Evolutionary conservation across 2,113 vertebrate genomes (phyloP), one percentile per base, ranked within the genome.

Genomic region (Bothrops jararaca): DNA sequence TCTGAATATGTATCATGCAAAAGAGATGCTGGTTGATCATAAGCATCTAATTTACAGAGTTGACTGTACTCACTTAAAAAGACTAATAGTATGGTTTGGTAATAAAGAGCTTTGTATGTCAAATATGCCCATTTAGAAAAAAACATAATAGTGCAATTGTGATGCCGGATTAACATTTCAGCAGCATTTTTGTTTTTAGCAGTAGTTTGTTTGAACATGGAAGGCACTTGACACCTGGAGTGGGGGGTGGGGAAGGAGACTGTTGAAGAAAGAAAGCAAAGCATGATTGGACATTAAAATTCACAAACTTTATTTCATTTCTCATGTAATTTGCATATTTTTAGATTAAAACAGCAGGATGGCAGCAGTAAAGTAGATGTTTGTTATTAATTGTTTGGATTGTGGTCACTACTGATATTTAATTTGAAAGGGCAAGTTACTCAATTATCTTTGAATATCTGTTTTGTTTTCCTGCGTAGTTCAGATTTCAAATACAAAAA

Each of bases 401-500:
- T 56, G 60, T 91, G 39, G 39, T 48, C 89, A 56, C 9, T 95
- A 95, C 95, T 89, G 88, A 54, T 57, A 93, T 94, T 92, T 92
- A 95, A 95, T 93, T 26, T 95, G 95, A 95, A 94, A 20, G 48
- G 26, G 52, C 50, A 92, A 95, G 50, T 20, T 95, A 90, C 88
- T 53, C 39, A 93, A 0, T 93, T 97, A 93, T 85, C 85, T 95
- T 94, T 92, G 93, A 94, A 93, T 92, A 92, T 86, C 91, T 93
- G 92, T 58, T 69, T 86, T 92, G 50, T 93, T 95, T 95, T 9
- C 88, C 39, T 95, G 20, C 89, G 23, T 34, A 94, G 54, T 86
- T 96, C 22, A 96, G 92, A 95, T 96, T 96, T 97, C 94, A 94
- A 90, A 87, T 93, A 80, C 45, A 91, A 92, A 94, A 91, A 92